Evolutionary conservation across 2,888 invertebrate species (phyloP).

Genomic region (Ophioninae sp.): DNA sequence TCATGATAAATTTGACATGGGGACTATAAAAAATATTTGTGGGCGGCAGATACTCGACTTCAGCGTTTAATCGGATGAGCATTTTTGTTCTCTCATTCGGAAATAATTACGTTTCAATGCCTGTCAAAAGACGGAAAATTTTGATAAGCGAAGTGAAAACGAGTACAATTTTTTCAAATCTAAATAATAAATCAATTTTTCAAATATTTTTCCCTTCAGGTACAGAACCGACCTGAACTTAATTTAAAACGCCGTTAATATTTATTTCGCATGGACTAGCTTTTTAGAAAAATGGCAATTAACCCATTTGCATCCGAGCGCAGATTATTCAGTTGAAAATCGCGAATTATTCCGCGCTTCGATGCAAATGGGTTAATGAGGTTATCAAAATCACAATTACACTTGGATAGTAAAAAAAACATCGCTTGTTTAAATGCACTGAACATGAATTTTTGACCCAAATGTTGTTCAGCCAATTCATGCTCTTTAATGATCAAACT

Average conservation of each 20-base stretch:
- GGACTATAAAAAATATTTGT: slow-evolving; percentile 9
- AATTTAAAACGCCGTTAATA: background rate
- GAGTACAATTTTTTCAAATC: background rate
- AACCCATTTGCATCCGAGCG: too few species aligned
- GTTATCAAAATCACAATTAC: background rate
- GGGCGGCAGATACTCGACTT: slow-evolving; percentile 30
- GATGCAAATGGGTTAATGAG: too few species aligned
- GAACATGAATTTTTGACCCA: background rate
- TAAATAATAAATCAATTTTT: background rate
- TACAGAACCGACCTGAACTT: background rate
- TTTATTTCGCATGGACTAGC: background rate
- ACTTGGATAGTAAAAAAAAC: background rate
- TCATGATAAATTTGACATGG: slow-evolving; percentile 10
- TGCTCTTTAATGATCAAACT: background rate
- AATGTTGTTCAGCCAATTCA: background rate
- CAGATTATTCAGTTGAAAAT: too few species aligned
- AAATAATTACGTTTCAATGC: background rate
- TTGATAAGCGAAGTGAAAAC: background rate
- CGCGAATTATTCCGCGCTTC: too few species aligned
- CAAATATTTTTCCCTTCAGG: background rate
- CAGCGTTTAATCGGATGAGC: slow-evolving; percentile 39
- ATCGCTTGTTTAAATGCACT: background rate
- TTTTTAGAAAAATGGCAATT: background rate
- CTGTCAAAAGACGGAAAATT: background rate
- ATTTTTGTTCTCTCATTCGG: slow-evolving; percentile 6